A percentile compares a stretch with the other conserved stretches of the same genome.
Evolutionary conservation across 2,797 vertebrate species (phyloP).

Genomic region (Gastrophryne carolinensis): DNA sequence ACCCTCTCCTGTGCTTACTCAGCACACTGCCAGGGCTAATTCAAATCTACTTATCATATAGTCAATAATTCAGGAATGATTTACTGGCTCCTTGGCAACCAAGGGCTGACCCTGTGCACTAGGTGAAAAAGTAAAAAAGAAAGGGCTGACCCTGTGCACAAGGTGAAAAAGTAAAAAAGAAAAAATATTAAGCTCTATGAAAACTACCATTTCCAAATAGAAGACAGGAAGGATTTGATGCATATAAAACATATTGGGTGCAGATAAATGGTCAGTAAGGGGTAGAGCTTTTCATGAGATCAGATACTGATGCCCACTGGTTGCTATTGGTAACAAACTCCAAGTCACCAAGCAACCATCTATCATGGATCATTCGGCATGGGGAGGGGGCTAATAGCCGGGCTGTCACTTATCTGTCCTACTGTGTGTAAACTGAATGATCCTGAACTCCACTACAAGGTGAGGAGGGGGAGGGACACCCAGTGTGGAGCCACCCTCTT

Average conservation of each 20-base stretch:
- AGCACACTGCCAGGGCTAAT: neutral
- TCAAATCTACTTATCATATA: constrained; percentile 28
- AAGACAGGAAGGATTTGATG: too few relatives aligned
- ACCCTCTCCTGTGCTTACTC: neutral
- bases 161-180: too few relatives aligned
- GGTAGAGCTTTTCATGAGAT: too few relatives aligned
- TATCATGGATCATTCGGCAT: too few relatives aligned
- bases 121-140: neutral
- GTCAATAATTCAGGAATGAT: constrained; percentile 23
- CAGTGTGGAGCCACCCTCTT: constrained; percentile 63
- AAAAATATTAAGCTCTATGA: neutral
- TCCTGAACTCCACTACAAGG: neutral
- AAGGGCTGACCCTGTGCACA: too few relatives aligned
- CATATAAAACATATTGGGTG: too few relatives aligned
- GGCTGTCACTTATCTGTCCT: neutral
- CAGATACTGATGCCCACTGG: too few relatives aligned
- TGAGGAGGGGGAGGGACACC: neutral
- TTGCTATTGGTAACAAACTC: too few relatives aligned
- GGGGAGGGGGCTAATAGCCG: too few relatives aligned
- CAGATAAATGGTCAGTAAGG: too few relatives aligned
- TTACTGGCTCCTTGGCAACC: constrained; percentile 12
- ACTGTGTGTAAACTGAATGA: constrained; percentile 32
- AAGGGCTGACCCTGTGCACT: neutral
- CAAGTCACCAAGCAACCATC: too few relatives aligned
- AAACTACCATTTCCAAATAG: neutral